These are phyloP conservation scores for Jacana jacana DNA, from an alignment of 2,113 vertebrate genomes.

Conservation along the genomic window DNA sequence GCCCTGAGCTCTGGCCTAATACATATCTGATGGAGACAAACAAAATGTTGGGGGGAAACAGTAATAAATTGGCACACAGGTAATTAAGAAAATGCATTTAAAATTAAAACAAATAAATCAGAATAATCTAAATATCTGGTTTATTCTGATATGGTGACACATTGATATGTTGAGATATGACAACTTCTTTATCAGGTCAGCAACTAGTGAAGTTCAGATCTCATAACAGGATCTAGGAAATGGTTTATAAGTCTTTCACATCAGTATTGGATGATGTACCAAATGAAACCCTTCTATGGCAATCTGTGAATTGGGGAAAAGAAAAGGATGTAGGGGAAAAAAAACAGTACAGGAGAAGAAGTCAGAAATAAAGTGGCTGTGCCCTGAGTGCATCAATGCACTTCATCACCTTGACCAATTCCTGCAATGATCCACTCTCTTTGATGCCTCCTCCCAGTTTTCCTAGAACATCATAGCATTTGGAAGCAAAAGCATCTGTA, in stretches of 20 bases:
- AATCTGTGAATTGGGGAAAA: neutral
- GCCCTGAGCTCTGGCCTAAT: neutral
- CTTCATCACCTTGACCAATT: neutral
- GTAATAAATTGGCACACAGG: neutral
- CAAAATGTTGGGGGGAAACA: neutral
- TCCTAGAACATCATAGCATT: neutral
- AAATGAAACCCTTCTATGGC: neutral
- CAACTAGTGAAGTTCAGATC: neutral
- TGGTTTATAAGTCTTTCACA: neutral
- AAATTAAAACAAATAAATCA: neutral
- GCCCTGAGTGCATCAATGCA: neutral
- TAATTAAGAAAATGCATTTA: neutral
- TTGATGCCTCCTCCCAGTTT: neutral
- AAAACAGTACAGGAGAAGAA: neutral
- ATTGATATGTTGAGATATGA: neutral
- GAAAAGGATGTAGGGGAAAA: neutral
- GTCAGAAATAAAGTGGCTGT: neutral
- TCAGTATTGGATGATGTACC: neutral
- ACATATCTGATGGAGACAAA: neutral
- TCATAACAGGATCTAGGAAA: neutral
- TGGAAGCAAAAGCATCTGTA: neutral
- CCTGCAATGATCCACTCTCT: neutral
- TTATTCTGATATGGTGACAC: neutral
- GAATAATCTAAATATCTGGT: neutral
- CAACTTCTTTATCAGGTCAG: neutral